Evolutionary conservation across 1,140 invertebrate species (phyloP).

Genomic region (Cyphomyrmex costatus): DNA sequence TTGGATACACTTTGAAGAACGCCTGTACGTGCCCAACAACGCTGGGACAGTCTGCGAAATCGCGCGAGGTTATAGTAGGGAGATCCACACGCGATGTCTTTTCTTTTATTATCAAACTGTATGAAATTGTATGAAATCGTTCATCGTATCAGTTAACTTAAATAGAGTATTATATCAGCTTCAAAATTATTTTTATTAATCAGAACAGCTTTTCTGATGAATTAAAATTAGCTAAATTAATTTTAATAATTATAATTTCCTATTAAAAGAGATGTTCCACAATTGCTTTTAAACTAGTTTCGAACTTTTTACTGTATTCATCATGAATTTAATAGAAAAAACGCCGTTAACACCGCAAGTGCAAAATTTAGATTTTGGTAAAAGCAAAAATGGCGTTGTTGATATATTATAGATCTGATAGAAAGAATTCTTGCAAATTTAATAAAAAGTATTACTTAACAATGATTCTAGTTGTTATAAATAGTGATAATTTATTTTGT

Average conservation of each 20-base stretch:
- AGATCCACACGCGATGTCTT: neutral
- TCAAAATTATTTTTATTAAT: neutral
- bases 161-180: neutral
- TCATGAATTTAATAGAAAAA: neutral
- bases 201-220: neutral
- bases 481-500: no score
- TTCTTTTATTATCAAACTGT: neutral
- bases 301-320: neutral
- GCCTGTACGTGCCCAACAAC: neutral
- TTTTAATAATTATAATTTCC: neutral
- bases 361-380: neutral
- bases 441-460: neutral
- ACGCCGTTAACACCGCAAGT: neutral
- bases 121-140: neutral
- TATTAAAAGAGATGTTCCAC: neutral
- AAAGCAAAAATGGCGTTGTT: neutral
- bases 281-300: neutral
- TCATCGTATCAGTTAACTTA: neutral
- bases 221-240: neutral
- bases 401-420: neutral
- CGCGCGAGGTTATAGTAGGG: neutral
- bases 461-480: neutral
- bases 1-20: slow-evolving; percentile 37
- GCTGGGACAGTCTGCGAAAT: neutral
- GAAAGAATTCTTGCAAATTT: neutral